These are phyloP conservation scores for Meteorus colon DNA, from an alignment of 2,888 invertebrate species.

Conservation along the genomic window DNA sequence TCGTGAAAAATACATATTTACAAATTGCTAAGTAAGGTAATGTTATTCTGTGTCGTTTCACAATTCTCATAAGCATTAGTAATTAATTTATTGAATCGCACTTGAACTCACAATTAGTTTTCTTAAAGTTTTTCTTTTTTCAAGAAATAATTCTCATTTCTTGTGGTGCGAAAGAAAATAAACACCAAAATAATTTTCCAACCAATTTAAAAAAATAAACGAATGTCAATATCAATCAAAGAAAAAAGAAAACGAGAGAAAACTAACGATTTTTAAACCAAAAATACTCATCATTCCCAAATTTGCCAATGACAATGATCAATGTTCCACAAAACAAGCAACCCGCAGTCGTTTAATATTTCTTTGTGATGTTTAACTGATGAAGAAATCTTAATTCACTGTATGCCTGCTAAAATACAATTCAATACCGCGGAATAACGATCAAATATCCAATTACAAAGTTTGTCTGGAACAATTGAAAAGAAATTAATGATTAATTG, in stretches of 20 bases:
- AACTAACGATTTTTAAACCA: neutral
- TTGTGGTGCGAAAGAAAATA: neutral
- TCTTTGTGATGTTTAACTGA: neutral
- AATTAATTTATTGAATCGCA: constrained; percentile 62
- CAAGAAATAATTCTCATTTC: constrained; percentile 27
- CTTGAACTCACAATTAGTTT: constrained; percentile 61
- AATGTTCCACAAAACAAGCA: constrained; percentile 1
- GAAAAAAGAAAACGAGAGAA: neutral
- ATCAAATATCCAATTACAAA: neutral
- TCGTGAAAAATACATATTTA: constrained; percentile 38
- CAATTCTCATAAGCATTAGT: constrained; percentile 21
- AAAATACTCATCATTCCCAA: neutral
- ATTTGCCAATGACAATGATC: neutral
- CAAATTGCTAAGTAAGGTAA: constrained; percentile 13
- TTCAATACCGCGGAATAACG: constrained; percentile 2
- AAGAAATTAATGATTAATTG: neutral
- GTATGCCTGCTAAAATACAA: constrained; percentile 7
- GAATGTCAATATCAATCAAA: neutral
- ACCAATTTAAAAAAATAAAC: neutral
- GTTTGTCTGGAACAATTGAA: neutral
- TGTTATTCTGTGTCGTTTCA: neutral
- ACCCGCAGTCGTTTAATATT: neutral
- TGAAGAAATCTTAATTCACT: neutral
- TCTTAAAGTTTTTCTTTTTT: neutral
- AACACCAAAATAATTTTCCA: neutral